Evolutionary conservation across 2,797 vertebrate genomes (phyloP).

Genomic region (Orestias chungarensis): DNA sequence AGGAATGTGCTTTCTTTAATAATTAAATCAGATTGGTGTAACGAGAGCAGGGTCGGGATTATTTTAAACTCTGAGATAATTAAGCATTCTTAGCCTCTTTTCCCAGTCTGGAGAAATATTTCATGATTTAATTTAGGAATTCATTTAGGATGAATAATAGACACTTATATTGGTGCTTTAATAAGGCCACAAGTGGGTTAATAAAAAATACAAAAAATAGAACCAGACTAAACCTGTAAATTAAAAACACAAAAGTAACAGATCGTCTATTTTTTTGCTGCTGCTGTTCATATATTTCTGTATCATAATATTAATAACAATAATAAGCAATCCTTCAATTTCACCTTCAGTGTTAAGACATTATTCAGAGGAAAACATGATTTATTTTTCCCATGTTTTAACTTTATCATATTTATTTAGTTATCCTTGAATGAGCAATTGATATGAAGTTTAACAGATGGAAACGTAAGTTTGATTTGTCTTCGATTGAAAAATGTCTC

Average conservation of each 20-base stretch:
- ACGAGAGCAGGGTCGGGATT: constrained; percentile 70
- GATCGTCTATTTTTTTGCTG: background rate
- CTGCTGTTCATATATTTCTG: constrained; percentile 14
- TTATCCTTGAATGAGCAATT: constrained; percentile 38
- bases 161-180: constrained; percentile 43
- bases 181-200: constrained; percentile 35
- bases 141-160: constrained; percentile 62
- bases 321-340: background rate
- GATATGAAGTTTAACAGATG: constrained; percentile 20
- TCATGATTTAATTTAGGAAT: constrained; percentile 63
- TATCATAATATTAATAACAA: background rate
- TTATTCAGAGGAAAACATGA: background rate
- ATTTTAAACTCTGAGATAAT: constrained; percentile 64
- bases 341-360: background rate
- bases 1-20: constrained; percentile 79
- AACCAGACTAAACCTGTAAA: constrained; percentile 55
- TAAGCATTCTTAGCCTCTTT: constrained; percentile 77
- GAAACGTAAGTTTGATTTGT: background rate
- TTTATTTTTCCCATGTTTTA: background rate
- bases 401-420: constrained; percentile 5
- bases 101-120: constrained; percentile 75
- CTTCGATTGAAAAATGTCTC: background rate
- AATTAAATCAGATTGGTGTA: constrained; percentile 76
- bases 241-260: background rate
- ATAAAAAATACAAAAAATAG: constrained; percentile 44